These are phyloP conservation scores for Chrysomallon squamiferum DNA, from an alignment of 1,140 invertebrate species.

Conservation along the genomic window DNA sequence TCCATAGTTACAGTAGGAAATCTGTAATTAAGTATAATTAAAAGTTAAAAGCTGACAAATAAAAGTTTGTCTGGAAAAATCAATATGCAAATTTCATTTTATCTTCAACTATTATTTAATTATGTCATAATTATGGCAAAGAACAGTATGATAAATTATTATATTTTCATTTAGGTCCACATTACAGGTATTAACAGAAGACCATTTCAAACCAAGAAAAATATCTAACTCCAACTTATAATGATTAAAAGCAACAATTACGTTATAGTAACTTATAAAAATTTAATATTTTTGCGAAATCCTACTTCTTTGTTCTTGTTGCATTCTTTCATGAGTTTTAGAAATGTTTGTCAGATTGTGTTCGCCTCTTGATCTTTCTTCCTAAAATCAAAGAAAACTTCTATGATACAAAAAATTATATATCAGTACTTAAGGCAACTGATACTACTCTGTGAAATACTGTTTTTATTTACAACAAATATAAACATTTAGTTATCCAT, in stretches of 20 bases:
- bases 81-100: neutral
- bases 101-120: neutral
- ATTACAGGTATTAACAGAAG: too few species aligned
- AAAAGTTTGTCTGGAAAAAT: neutral
- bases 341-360: conserved; percentile 79
- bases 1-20: neutral
- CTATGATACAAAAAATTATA: neutral
- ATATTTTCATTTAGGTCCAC: too few species aligned
- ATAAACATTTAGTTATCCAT: neutral
- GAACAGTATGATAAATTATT: too few species aligned
- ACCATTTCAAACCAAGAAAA: too few species aligned
- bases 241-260: too few species aligned
- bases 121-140: too few species aligned
- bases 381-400: conserved; percentile 64
- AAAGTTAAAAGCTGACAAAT: neutral
- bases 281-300: too few species aligned
- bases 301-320: conserved; percentile 72
- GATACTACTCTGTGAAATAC: neutral
- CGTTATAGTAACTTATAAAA: too few species aligned
- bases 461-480: neutral
- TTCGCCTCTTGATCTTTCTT: conserved; percentile 78
- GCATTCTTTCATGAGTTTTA: conserved; percentile 79
- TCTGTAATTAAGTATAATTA: neutral
- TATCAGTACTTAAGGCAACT: neutral
- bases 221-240: too few species aligned